A percentile compares a stretch with the other conserved stretches of the same genome.
These are phyloP conservation scores for Lasioglossum villosulum DNA, from an alignment of 2,888 invertebrate species.

Conservation along the genomic window DNA sequence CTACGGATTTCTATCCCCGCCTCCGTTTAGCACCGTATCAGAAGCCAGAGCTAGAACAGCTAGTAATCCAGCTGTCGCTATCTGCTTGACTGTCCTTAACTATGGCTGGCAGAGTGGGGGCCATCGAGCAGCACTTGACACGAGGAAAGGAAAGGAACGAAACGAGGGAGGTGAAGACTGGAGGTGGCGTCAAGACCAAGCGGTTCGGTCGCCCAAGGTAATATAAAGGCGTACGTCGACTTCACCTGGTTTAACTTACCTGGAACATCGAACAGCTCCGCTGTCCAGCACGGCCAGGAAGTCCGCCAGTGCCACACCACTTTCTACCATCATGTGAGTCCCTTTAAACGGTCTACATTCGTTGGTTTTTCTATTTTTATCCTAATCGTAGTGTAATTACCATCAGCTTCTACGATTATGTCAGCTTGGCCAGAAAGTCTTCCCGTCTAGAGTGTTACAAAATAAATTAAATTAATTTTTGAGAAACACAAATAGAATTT, in stretches of 20 bases:
- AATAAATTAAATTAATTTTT: not conserved
- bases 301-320: constrained; percentile 81
- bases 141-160: constrained; percentile 55
- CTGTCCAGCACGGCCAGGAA: constrained; percentile 70
- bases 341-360: constrained; percentile 4
- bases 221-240: constrained; percentile 81
- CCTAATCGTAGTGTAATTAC: too few species aligned
- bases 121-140: constrained; percentile 40
- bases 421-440: not conserved
- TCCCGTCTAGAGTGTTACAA: not conserved
- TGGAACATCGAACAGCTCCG: constrained; percentile 75
- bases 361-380: not conserved
- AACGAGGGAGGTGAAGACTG: constrained; percentile 47
- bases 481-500: not conserved
- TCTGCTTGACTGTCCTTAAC: constrained; percentile 34
- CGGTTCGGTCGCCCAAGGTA: constrained; percentile 78
- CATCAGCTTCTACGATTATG: not conserved
- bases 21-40: constrained; percentile 6
- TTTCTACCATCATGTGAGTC: constrained; percentile 81
- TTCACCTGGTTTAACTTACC: constrained; percentile 78
- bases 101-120: constrained; percentile 40
- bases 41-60: constrained; percentile 14
- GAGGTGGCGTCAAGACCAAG: constrained; percentile 57
- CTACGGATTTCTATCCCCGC: not conserved
- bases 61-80: constrained; percentile 58